phyloP scores from a whole-genome alignment of 2,888 invertebrate species.

The Rhingia rostrata region DNA sequence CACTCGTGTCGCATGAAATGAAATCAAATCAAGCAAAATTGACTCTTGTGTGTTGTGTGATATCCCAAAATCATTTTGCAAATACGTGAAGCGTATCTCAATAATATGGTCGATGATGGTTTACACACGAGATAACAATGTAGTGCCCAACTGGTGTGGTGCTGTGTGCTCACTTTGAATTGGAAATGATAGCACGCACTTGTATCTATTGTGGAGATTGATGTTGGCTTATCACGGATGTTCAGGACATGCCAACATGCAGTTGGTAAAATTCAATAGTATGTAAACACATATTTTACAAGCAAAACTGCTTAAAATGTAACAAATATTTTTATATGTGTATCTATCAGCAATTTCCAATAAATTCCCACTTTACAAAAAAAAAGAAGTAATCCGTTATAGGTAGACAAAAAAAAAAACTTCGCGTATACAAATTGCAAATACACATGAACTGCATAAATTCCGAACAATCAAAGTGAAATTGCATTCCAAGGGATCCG shows the following conservation, averaged over 20 bases:
- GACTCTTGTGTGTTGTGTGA: constrained; percentile 50
- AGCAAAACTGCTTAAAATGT: too few species aligned
- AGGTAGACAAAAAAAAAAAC: constrained; percentile 7
- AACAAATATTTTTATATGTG: too few species aligned
- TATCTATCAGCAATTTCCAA: too few species aligned
- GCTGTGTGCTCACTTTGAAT: constrained; percentile 55
- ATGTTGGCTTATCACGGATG: constrained; percentile 55
- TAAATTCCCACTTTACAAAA: too few species aligned
- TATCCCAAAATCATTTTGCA: constrained; percentile 50
- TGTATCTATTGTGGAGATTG: constrained; percentile 47
- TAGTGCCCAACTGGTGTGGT: constrained; percentile 42
- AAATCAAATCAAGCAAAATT: constrained; percentile 69
- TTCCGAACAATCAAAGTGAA: constrained; percentile 52
- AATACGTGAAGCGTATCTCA: constrained; percentile 45
- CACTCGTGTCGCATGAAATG: constrained; percentile 53
- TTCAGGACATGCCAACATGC: background rate
- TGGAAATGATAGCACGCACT: constrained; percentile 58
- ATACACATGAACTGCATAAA: constrained; percentile 33
- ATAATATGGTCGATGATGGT: constrained; percentile 41
- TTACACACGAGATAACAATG: constrained; percentile 65
- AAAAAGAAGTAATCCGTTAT: constrained; percentile 32
- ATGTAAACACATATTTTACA: too few species aligned
- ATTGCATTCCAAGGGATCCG: constrained; percentile 62
- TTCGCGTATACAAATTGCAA: constrained; percentile 16
- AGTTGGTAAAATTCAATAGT: too few species aligned